These are phyloP conservation scores for Myotis planiceps DNA, from an alignment of 2,797 vertebrate genomes.

Conservation along the genomic window DNA sequence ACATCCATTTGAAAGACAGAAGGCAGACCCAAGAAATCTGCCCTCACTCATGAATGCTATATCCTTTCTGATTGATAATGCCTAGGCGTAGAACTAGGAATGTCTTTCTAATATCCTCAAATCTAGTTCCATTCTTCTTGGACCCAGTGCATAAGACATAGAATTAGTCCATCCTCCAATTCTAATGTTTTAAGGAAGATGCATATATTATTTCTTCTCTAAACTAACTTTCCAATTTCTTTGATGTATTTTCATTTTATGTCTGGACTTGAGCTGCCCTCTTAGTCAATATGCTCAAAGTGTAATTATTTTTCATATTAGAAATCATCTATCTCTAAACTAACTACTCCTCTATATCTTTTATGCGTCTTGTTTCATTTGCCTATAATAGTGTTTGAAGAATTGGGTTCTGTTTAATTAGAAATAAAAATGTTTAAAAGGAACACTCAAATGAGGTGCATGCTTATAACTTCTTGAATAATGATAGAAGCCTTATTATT, in stretches of 20 bases:
- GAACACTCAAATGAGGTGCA: not conserved
- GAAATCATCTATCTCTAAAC: not conserved
- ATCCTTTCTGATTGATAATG: not conserved
- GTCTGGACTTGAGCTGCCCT: not conserved
- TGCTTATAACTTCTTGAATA: not conserved
- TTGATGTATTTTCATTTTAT: conserved; percentile 6
- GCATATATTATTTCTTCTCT: not conserved
- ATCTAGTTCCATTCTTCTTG: not conserved
- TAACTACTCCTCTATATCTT: not conserved
- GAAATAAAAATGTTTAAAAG: not conserved
- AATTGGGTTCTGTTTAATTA: not conserved
- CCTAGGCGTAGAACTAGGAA: not conserved
- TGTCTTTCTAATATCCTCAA: not conserved
- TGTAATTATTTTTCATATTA: not conserved
- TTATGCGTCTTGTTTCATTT: not conserved
- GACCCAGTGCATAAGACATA: not conserved
- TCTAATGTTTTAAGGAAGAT: not conserved
- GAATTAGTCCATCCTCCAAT: not conserved
- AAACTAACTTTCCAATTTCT: not conserved
- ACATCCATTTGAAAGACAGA: not conserved
- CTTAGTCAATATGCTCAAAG: not conserved
- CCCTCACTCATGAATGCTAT: not conserved
- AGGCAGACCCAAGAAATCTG: not conserved
- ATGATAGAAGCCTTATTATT: not conserved
- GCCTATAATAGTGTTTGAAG: not conserved